Percentiles rank a stretch among this genome's conserved stretches.
phyloP scores from a whole-genome alignment of 1,140 invertebrate genomes.

The Ceratosolen fusciceps region DNA sequence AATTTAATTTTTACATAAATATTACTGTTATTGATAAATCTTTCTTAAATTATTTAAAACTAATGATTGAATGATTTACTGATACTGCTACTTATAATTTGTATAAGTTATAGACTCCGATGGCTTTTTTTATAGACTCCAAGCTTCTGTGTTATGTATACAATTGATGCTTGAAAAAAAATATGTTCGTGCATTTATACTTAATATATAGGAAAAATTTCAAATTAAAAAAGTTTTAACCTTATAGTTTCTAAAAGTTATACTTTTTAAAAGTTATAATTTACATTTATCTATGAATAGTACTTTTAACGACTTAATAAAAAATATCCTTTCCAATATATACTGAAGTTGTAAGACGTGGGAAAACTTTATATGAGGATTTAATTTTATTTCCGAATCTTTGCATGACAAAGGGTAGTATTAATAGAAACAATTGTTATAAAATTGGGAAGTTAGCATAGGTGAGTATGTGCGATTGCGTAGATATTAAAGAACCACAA shows the following conservation, averaged over 20 bases:
- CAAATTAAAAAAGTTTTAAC: too few species aligned
- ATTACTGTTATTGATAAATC: not conserved
- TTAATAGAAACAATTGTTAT: not conserved
- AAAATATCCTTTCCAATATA: slow-evolving; percentile 32
- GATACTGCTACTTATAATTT: not conserved
- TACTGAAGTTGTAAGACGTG: slow-evolving; percentile 11
- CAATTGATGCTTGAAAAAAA: slow-evolving; percentile 6
- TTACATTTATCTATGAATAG: not conserved
- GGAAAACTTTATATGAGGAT: not conserved
- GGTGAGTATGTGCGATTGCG: not conserved
- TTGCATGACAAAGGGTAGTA: not conserved
- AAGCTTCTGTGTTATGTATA: not conserved
- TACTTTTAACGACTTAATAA: slow-evolving; percentile 17
- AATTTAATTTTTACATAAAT: not conserved
- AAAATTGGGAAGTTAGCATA: not conserved
- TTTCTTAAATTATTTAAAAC: not conserved
- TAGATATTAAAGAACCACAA: not conserved
- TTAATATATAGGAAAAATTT: slow-evolving; percentile 12
- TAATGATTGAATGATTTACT: not conserved
- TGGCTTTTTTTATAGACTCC: not conserved
- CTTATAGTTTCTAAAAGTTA: too few species aligned
- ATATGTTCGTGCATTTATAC: not conserved
- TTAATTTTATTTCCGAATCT: not conserved
- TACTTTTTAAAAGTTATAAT: slow-evolving; percentile 36
- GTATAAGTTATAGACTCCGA: not conserved